These are phyloP conservation scores for Nycticebus coucang DNA, from an alignment of 2,113 vertebrate species.

Conservation along the genomic window DNA sequence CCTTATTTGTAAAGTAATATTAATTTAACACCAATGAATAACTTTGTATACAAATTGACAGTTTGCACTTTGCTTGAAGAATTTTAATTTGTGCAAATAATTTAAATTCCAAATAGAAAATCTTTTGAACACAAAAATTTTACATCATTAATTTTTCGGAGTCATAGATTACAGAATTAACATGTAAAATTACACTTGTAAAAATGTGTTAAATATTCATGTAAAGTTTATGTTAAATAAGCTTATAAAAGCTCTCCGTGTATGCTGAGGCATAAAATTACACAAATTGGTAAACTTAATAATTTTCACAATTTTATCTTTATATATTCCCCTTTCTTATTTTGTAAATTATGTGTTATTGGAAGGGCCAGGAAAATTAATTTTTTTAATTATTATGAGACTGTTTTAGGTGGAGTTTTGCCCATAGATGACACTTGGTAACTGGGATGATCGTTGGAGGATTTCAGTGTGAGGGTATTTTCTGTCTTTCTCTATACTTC, in stretches of 20 bases:
- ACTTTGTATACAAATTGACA: background rate
- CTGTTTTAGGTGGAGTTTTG: background rate
- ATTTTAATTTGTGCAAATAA: background rate
- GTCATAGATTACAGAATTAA: background rate
- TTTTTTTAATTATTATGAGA: background rate
- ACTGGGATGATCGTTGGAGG: background rate
- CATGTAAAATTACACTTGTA: background rate
- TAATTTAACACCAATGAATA: background rate
- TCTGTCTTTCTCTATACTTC: background rate
- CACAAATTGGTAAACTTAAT: background rate
- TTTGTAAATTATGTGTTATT: background rate
- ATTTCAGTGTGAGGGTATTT: background rate
- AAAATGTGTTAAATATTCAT: constrained; percentile 14
- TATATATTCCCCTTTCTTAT: background rate
- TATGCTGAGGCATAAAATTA: background rate
- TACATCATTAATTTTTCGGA: constrained; percentile 17
- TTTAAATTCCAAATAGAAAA: background rate
- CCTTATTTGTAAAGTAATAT: background rate
- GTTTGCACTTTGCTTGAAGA: background rate
- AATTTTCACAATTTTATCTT: background rate
- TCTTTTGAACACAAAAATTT: constrained; percentile 25
- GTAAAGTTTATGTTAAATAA: background rate
- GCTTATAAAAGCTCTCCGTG: background rate
- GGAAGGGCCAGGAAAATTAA: background rate
- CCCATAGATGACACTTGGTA: background rate